These are phyloP conservation scores for Echeneis naucrates DNA, from an alignment of 2,797 vertebrate species.

Conservation along the genomic window DNA sequence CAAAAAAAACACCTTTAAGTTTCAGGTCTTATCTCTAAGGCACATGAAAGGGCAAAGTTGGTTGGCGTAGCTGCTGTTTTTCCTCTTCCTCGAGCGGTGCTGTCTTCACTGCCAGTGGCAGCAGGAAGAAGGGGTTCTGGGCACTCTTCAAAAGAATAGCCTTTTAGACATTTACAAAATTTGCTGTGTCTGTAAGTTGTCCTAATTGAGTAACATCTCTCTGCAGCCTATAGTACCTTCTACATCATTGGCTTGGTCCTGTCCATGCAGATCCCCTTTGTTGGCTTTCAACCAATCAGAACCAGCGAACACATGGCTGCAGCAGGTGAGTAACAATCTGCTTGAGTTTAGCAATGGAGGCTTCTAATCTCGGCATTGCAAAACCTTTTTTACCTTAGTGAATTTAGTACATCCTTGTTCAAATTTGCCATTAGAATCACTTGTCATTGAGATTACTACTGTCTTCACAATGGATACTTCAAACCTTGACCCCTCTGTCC, in stretches of 20 bases:
- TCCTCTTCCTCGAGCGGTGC: no score
- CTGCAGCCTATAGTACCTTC: constrained; percentile 95
- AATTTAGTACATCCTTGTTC: no score
- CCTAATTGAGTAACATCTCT: constrained; percentile 24
- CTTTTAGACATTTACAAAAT: no score
- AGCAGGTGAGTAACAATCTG: constrained; percentile 85
- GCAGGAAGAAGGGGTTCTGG: no score
- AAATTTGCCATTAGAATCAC: no score
- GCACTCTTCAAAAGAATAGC: no score
- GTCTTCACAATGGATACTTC: neutral
- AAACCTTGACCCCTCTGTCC: constrained; percentile 9
- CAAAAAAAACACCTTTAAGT: no score
- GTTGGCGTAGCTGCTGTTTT: no score
- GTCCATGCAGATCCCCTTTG: constrained; percentile 98
- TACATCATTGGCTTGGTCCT: constrained; percentile 95
- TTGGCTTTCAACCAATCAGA: constrained; percentile 97
- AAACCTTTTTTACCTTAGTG: neutral
- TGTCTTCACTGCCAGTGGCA: no score
- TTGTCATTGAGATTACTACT: no score
- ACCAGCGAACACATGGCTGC: constrained; percentile 98
- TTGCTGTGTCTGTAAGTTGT: neutral
- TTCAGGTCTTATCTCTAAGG: no score
- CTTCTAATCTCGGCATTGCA: neutral
- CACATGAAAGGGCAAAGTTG: no score
- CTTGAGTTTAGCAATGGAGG: neutral